These are phyloP conservation scores for Acrossocheilus fasciatus DNA, from an alignment of 2,797 vertebrate genomes.

Conservation along the genomic window DNA sequence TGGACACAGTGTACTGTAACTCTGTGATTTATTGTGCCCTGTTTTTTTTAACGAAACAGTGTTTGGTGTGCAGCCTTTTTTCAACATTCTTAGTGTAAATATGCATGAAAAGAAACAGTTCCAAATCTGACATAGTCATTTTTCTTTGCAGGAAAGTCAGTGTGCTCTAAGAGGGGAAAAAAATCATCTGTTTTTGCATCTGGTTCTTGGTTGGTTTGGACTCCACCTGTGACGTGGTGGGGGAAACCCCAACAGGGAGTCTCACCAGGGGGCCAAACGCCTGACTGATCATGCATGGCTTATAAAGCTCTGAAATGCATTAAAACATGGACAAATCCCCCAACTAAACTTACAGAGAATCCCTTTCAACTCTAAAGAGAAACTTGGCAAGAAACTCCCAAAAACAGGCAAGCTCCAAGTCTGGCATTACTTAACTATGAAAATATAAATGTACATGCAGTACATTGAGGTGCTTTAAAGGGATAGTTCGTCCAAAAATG, in stretches of 20 bases:
- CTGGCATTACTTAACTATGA: constrained; percentile 56
- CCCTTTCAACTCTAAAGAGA: constrained; percentile 55
- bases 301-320: constrained; percentile 57
- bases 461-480: background rate
- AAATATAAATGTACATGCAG: constrained; percentile 34
- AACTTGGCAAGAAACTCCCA: constrained; percentile 44
- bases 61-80: background rate
- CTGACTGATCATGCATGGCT: constrained; percentile 42
- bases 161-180: constrained; percentile 3
- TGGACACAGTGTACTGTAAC: background rate
- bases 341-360: constrained; percentile 50
- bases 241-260: constrained; percentile 58
- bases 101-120: constrained; percentile 27
- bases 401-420: constrained; percentile 35
- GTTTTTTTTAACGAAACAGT: background rate
- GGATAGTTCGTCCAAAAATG: background rate
- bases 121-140: constrained; percentile 3
- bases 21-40: background rate
- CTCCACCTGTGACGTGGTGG: constrained; percentile 24
- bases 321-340: constrained; percentile 50
- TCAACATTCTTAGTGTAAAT: constrained; percentile 2
- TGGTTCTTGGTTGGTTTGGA: constrained; percentile 50
- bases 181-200: constrained; percentile 45
- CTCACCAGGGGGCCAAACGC: constrained; percentile 30
- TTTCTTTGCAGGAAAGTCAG: constrained; percentile 27